Percentiles rank a stretch among this genome's conserved stretches.
These are phyloP conservation scores for Capricornis sumatraensis DNA, from an alignment of 2,113 vertebrate genomes.

Conservation along the genomic window DNA sequence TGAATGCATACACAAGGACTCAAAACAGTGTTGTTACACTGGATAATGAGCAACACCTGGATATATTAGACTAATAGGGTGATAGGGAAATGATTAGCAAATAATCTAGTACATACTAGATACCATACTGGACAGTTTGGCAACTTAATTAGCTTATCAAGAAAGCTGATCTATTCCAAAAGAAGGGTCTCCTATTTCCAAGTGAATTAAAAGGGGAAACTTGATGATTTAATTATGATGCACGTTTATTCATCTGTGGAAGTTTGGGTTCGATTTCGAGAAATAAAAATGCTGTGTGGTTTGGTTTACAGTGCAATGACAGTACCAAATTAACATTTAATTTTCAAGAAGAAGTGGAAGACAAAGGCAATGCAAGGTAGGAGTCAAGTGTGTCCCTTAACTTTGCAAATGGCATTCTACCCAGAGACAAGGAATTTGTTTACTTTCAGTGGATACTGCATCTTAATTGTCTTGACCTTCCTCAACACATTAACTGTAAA, in stretches of 20 bases:
- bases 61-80: slow-evolving; percentile 49
- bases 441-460: slow-evolving; percentile 74
- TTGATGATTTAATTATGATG: slow-evolving; percentile 98
- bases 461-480: slow-evolving; percentile 82
- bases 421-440: slow-evolving; percentile 81
- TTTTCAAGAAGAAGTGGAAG: slow-evolving; percentile 82
- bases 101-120: slow-evolving; percentile 27
- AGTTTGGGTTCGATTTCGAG: slow-evolving; percentile 88
- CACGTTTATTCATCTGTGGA: slow-evolving; percentile 88
- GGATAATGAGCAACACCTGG: slow-evolving; percentile 55
- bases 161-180: slow-evolving; percentile 80
- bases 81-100: slow-evolving; percentile 67
- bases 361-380: slow-evolving; percentile 76
- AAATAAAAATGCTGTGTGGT: slow-evolving; percentile 76
- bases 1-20: background rate
- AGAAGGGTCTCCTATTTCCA: slow-evolving; percentile 85
- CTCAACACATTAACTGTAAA: slow-evolving; percentile 84
- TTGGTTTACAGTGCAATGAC: slow-evolving; percentile 86
- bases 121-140: slow-evolving; percentile 63
- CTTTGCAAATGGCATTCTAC: slow-evolving; percentile 60
- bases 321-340: slow-evolving; percentile 88
- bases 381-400: slow-evolving; percentile 60
- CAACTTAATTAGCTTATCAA: slow-evolving; percentile 82
- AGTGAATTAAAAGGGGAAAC: slow-evolving; percentile 83
- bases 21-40: background rate